Base-by-base conservation (phyloP, 2,113 vertebrate genomes). In the Epinephelus cyanopodus region DNA sequence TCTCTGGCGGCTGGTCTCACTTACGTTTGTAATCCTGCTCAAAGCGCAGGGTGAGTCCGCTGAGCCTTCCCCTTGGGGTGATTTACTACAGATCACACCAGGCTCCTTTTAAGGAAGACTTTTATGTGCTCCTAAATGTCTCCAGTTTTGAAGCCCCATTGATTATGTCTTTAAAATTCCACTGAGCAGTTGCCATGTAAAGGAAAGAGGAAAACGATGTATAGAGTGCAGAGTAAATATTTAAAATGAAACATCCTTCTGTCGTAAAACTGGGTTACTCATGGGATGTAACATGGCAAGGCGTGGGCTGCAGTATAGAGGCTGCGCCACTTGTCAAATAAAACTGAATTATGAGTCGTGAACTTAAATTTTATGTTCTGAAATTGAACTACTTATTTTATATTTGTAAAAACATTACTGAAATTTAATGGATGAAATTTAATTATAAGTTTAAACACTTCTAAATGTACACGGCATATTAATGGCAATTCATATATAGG, bases 91-190 rank as follows among this genome's bases (percentile, higher is more conserved):
- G 64, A 86, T 58, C 78, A 68, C 84, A 79, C 66, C 57, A 56
- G 74, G 57, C 88, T 92, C 92, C 92, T 93, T 93, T 92, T 91
- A 94, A 87, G 89, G 89, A 92, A 88, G 76, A 39, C 70, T 90
- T 94, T 91, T 83, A 92, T 88, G 90, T 74, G 53, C 67, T 75
- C 21, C 68, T 82, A 86, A 90, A 93, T 89, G 74, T 89, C 74
- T 89, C 27, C 47, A 39, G 11, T 74, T 87, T 87, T 64, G 79
- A n/a, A 48, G 87, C 39, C 17, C 33, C 62, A 87, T 87, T 89
- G 87, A 91, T 93, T 77, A 63, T 74, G 29, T 71, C 68, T 81
- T 63, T 83, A 66, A 70, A 85, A 84, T 79, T 81, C 61, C 62
- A 45, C 78, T 14, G 29, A 86, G 33, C 58, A 7, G n/a, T 33